Base-by-base conservation (phyloP, 2,888 invertebrate species). In the Pyrocoelia pectoralis region DNA sequence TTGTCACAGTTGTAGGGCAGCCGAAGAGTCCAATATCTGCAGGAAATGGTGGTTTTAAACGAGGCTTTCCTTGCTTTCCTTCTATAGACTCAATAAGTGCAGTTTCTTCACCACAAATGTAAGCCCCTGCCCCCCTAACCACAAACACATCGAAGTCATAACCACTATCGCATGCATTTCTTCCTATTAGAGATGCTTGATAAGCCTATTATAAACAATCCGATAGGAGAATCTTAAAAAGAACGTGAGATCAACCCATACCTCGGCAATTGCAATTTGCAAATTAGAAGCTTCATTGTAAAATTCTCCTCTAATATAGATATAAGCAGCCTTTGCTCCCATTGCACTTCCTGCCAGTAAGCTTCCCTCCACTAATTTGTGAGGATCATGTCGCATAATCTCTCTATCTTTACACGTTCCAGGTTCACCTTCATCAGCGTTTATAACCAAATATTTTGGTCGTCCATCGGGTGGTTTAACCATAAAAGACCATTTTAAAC, bases 401-500 rank as follows among this genome's bases (percentile, higher is more conserved):
- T 99, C 99, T 50, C 99, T 86, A 83, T 99, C 99, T 80, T 99
- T 99, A 82, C 99, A 98, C 0, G 99, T 99, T 0, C 99, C 99
- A 0, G 99, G 99, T 79, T 99, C 99, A 19, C 98, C 99, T 83
- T 99, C 99, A 79, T 99, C 99, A 56, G 97, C 99, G 80, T 99
- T 99, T 0, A 99, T 96, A 1, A 98, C 98, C 51, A 99, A 84
- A 83, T 98, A 99, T 77, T 97, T 97, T 0, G 99, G 99, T 64
- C 98, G 90, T 9, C 97, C 97, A 82, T 97, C 97, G 0, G 90
- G 87, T 0, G 99, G 99, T 80, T 97, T 98, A 79, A 96, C 97
- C 99, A 99, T 99, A 83, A 99, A 99, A 4, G 98, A 96, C 99
- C 99, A 99, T 81, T 99, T 99, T 96, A 99, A 95, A 12, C 99